These are phyloP conservation scores for Platyscapa corneri DNA, from an alignment of 1,140 invertebrate genomes.

Conservation along the genomic window DNA sequence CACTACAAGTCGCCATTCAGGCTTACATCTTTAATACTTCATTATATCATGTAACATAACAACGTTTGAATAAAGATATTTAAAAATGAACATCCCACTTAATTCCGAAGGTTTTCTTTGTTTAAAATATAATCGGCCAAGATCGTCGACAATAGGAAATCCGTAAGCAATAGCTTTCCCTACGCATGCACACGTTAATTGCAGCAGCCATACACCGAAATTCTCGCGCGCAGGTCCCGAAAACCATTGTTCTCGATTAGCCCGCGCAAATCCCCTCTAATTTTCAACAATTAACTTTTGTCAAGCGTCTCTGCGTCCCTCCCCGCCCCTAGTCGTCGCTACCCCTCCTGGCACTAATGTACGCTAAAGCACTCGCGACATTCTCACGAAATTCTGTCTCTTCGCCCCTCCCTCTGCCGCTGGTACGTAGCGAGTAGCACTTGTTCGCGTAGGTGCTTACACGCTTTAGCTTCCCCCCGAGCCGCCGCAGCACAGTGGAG, in stretches of 20 bases:
- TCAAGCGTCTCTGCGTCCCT: background rate
- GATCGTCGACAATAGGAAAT: background rate
- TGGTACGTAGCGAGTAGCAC: background rate
- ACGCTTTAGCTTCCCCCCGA: slow-evolving; percentile 34
- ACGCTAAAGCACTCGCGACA: background rate
- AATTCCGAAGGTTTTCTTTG: no score
- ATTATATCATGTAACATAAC: no score
- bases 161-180: background rate
- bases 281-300: slow-evolving; percentile 46
- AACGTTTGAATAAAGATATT: no score
- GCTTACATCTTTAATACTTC: no score
- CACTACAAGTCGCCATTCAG: no score
- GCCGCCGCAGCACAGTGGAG: background rate
- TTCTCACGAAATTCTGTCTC: background rate
- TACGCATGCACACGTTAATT: background rate
- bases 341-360: background rate
- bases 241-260: background rate
- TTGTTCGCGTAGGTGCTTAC: slow-evolving; percentile 64
- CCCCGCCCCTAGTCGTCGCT: no score
- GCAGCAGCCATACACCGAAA: background rate
- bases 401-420: background rate
- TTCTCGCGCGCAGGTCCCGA: background rate
- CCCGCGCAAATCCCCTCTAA: slow-evolving; percentile 31
- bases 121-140: background rate
- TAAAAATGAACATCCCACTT: no score